Evolutionary conservation across 2,113 vertebrate species (phyloP), one percentile per base, ranked within the genome.

Genomic region (Pipa parva): DNA sequence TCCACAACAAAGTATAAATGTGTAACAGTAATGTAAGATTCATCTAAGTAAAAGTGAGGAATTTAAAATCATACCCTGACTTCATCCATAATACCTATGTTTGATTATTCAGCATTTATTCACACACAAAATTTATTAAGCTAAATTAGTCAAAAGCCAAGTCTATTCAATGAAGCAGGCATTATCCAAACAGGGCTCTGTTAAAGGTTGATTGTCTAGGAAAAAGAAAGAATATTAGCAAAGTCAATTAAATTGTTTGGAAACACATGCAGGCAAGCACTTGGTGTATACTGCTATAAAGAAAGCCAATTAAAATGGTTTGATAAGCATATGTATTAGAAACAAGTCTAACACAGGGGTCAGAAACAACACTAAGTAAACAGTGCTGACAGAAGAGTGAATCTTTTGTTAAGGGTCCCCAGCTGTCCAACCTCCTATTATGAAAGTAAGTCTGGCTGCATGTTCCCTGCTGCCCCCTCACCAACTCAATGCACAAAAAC

Each of bases 381-480:
- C 90, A 94, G 84, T 76, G 83, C 82, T 72, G 80, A 89, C 77
- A 82, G 87, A 83, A 88, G 82, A 93, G 80, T 83, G 81, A 77
- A 84, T 85, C 88, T 83, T 93, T 94, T 94, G 91, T 92, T 83
- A 75, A 54, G 68, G 75, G 76, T 78, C 79, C 78, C 85, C 90
- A 93, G 92, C 91, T 94, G 92, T 86, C 90, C 89, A 77, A 88
- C 86, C 85, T 85, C 81, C 87, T 71, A 89, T 93, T 95, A 89
- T 95, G 79, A 72, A 12, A 76, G 77, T 72, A 78, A 90, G 90
- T 84, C 87, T 89, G 86, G 87, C 89, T 91, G 86, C 88, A 89
- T 83, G 85, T 87, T 90, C 84, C 79, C 84, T 80, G 72, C 81
- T 87, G 81, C 85, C 86, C 84, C 76, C 76, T 87, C 76, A 75